phyloP scores from a whole-genome alignment of 2,113 vertebrate genomes.

The Accipiter virgatus region DNA sequence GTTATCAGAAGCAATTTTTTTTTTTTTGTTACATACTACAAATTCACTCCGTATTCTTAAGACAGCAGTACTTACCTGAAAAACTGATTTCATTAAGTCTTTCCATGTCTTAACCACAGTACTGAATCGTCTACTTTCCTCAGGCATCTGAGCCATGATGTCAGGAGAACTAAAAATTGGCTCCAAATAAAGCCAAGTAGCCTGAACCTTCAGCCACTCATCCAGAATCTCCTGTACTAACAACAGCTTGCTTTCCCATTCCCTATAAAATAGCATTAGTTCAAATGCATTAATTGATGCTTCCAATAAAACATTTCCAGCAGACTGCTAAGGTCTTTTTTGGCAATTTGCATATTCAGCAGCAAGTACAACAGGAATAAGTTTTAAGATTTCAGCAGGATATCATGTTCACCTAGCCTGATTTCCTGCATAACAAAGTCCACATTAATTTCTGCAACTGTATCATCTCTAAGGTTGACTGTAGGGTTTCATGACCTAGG shows the following conservation, averaged over 20 bases:
- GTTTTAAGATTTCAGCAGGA: neutral
- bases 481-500: neutral
- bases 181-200: slow-evolving; percentile 87
- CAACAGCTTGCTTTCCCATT: slow-evolving; percentile 85
- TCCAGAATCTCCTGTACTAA: slow-evolving; percentile 87
- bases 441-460: neutral
- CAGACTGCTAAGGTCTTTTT: neutral
- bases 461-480: neutral
- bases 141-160: slow-evolving; percentile 88
- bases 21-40: neutral
- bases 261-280: slow-evolving; percentile 50
- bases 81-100: slow-evolving; percentile 79
- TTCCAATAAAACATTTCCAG: neutral
- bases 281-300: neutral
- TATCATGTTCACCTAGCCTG: neutral
- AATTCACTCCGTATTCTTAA: neutral
- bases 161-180: slow-evolving; percentile 90
- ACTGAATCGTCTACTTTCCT: slow-evolving; percentile 81
- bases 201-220: slow-evolving; percentile 89
- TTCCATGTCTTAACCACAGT: slow-evolving; percentile 85
- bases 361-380: neutral
- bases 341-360: neutral
- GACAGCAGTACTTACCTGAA: slow-evolving; percentile 65
- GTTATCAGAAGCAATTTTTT: neutral
- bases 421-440: neutral